phyloP scores from a whole-genome alignment of 2,797 vertebrate species.

The Halcyon chelicuti region DNA sequence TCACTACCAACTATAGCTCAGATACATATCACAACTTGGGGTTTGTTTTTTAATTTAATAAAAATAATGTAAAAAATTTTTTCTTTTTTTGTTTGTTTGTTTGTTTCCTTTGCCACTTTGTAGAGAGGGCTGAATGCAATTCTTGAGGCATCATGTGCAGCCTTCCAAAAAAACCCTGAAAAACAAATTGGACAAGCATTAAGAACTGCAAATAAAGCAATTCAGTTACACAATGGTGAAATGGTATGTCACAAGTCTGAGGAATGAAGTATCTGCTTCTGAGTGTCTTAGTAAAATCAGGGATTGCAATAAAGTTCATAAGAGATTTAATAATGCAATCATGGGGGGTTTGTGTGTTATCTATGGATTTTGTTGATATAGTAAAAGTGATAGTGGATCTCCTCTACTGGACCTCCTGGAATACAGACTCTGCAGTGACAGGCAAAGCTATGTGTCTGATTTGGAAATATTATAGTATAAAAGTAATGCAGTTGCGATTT shows the following conservation, averaged over 20 bases:
- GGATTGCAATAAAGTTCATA: neutral
- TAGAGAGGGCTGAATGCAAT: constrained; percentile 5
- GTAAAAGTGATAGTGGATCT: neutral
- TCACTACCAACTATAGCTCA: neutral
- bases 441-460: neutral
- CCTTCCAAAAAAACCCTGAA: constrained; percentile 45
- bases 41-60: neutral
- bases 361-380: neutral
- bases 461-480: neutral
- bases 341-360: neutral
- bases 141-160: neutral
- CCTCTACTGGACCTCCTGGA: neutral
- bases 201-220: constrained; percentile 45
- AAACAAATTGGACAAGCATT: constrained; percentile 28
- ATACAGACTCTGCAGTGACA: neutral
- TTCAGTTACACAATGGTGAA: neutral
- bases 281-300: neutral
- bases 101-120: constrained; percentile 15
- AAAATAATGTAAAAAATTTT: neutral
- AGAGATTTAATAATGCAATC: neutral
- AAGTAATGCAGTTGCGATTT: neutral
- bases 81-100: neutral
- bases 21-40: neutral
- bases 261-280: neutral
- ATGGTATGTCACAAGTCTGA: neutral